These are phyloP conservation scores for Drosophila hamatofila DNA, from an alignment of 2,888 invertebrate species.

Conservation along the genomic window DNA sequence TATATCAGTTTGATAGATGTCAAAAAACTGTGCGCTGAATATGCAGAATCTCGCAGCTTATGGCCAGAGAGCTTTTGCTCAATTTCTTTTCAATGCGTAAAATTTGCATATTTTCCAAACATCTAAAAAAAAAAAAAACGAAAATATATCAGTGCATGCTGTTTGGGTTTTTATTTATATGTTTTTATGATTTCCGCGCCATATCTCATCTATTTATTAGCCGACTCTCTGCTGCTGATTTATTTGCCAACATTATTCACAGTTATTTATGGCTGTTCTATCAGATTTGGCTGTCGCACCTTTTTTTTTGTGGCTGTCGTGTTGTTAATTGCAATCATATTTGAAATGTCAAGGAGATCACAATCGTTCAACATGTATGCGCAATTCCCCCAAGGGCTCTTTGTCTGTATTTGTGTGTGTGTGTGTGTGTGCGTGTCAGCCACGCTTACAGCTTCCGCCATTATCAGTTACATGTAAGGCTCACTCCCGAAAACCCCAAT, in stretches of 20 bases:
- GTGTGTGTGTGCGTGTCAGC: conserved; percentile 6
- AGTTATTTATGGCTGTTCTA: conserved; percentile 23
- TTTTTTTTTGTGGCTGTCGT: not conserved
- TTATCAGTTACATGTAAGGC: conserved; percentile 24
- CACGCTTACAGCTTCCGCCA: not conserved
- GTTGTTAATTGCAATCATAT: conserved; percentile 72
- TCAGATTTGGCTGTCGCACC: conserved; percentile 17
- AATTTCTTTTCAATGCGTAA: not conserved
- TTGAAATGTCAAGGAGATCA: conserved; percentile 60
- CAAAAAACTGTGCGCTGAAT: not conserved
- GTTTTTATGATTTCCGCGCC: not conserved
- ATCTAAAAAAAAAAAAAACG: not conserved
- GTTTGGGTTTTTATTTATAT: not conserved
- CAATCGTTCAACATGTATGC: conserved; percentile 70
- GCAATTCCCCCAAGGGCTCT: conserved; percentile 46
- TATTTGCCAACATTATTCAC: conserved; percentile 4
- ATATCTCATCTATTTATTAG: conserved; percentile 10
- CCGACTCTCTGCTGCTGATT: conserved; percentile 1
- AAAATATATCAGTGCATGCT: not conserved
- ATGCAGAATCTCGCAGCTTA: not conserved
- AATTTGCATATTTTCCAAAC: not conserved
- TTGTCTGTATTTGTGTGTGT: conserved; percentile 6
- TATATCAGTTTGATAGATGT: conserved; percentile 11
- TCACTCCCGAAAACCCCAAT: conserved; percentile 40
- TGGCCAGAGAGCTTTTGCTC: not conserved